Conservation (phyloP, 2,113 vertebrate species). For the Mormyrus lacerda region DNA sequence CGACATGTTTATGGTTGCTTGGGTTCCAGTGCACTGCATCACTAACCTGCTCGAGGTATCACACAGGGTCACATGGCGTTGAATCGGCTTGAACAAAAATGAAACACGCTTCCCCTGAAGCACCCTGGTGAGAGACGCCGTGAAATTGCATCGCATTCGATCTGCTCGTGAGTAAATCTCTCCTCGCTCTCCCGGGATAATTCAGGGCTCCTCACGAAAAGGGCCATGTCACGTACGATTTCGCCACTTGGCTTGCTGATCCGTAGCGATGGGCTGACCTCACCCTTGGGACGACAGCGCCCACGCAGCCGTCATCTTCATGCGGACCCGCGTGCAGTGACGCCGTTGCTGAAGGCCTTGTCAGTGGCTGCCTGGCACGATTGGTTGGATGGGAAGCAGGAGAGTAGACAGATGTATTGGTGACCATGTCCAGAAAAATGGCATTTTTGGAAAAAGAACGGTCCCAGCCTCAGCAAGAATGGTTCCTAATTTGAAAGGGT, state of each 20-base stretch:
- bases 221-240: background rate
- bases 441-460: background rate
- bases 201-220: background rate
- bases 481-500: background rate
- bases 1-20: background rate
- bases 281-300: background rate
- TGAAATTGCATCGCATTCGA: conserved; percentile 1
- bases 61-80: background rate
- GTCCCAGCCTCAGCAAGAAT: background rate
- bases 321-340: background rate
- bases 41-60: background rate
- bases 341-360: background rate
- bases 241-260: background rate
- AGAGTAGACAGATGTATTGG: background rate
- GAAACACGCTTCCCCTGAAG: background rate
- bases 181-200: background rate
- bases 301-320: background rate
- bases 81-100: background rate
- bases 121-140: background rate
- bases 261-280: background rate
- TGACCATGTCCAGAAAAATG: background rate
- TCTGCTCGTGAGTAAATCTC: background rate
- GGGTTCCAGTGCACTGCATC: background rate
- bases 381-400: background rate
- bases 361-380: background rate